phyloP scores from a whole-genome alignment of 2,888 invertebrate species.

The Dione vanillae region DNA sequence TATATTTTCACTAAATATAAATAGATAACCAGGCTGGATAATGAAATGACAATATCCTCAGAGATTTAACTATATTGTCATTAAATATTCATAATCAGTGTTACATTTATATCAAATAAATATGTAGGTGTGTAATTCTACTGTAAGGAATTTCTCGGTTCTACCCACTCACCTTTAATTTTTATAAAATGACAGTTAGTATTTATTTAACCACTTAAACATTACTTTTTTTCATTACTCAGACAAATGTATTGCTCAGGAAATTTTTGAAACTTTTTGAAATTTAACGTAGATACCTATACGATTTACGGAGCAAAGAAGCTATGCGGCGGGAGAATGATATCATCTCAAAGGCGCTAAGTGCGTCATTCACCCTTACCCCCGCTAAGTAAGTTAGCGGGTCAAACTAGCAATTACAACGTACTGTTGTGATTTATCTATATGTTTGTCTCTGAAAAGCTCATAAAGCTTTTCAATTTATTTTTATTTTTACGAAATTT shows the following conservation, averaged over 20 bases:
- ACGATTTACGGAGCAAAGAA: conserved; percentile 47
- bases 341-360: conserved; percentile 69
- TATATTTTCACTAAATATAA: too few relatives aligned
- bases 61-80: too few relatives aligned
- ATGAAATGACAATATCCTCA: too few relatives aligned
- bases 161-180: too few relatives aligned
- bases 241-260: neutral
- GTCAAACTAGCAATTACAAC: conserved; percentile 59
- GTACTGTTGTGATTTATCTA: conserved; percentile 41
- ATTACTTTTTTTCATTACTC: neutral
- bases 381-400: conserved; percentile 68
- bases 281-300: conserved; percentile 44
- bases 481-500: neutral
- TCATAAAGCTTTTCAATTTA: conserved; percentile 6
- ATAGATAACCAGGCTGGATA: too few relatives aligned
- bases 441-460: conserved; percentile 30
- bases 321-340: conserved; percentile 56
- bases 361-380: conserved; percentile 66
- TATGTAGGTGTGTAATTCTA: too few relatives aligned
- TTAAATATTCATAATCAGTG: too few relatives aligned
- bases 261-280: neutral
- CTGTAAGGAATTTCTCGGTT: too few relatives aligned
- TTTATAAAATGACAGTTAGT: too few relatives aligned
- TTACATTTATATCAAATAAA: too few relatives aligned
- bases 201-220: too few relatives aligned